A percentile compares a stretch with the other conserved stretches of the same genome.
phyloP scores from a whole-genome alignment of 2,888 invertebrate genomes.

The Azorinus chamasolen region DNA sequence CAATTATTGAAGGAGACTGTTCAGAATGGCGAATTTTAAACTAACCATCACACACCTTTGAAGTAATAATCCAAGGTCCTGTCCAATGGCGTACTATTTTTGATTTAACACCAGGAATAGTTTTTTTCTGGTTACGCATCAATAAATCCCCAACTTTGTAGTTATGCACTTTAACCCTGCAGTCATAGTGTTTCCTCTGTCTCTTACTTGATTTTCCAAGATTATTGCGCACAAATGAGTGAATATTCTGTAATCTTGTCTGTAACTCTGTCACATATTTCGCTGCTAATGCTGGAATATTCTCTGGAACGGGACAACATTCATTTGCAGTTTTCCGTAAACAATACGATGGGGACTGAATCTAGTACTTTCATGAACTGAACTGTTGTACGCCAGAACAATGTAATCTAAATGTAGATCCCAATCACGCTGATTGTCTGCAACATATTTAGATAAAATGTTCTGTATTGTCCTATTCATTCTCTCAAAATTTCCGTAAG shows the following conservation, averaged over 20 bases:
- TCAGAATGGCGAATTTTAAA: background rate
- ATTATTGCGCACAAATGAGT: constrained; percentile 8
- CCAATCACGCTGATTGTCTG: constrained; percentile 54
- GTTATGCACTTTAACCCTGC: constrained; percentile 1
- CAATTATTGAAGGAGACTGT: background rate
- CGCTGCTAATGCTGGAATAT: no score
- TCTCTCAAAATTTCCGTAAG: constrained; percentile 58
- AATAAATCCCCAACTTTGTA: constrained; percentile 3
- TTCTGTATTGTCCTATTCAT: constrained; percentile 51
- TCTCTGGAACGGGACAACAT: no score
- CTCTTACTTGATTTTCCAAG: constrained; percentile 1
- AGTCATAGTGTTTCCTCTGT: constrained; percentile 19
- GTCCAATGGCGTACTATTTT: constrained; percentile 13
- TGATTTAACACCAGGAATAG: constrained; percentile 5
- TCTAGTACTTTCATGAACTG: constrained; percentile 46
- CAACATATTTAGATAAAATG: constrained; percentile 43
- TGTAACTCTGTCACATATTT: no score
- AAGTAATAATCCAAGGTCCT: constrained; percentile 2
- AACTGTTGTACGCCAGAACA: constrained; percentile 45
- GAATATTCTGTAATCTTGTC: background rate
- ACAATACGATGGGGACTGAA: constrained; percentile 55
- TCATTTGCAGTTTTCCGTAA: constrained; percentile 45
- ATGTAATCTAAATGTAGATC: constrained; percentile 58
- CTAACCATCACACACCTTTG: background rate
- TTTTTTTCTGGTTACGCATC: constrained; percentile 19